Base-by-base conservation (phyloP, 2,797 vertebrate species). In the Sus cebifrons region DNA sequence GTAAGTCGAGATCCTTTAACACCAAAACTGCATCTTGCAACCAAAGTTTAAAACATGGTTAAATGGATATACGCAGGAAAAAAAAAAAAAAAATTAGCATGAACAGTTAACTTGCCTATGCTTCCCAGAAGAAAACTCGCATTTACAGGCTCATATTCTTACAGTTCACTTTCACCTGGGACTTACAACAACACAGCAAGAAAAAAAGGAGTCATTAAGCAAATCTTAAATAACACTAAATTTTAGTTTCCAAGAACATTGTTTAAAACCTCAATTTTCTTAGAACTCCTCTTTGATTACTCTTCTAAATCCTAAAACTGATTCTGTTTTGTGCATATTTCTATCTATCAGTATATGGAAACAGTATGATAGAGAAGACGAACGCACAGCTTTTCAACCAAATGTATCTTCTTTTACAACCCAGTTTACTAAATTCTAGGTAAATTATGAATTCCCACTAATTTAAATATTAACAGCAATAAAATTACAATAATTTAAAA, bases 101-200 rank as follows among this genome's bases (percentile, higher is more conserved):
- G 5, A 90, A 56, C 40, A 67, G 15, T 29, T 84, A 73, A 54
- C 8, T 27, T 70, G 4, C 78, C 52, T 32, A 49, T 20, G 20
- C 79, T 94, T 96, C 83, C 23, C 36, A 93, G 36, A 10, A 86
- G 49, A 49, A 27, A 81, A 15, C 21, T 83, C 36, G 3, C 6
- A 32, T 90, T 93, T 81, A 77, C 6, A n/a, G 21, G 32, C 27
- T 93, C 15, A 23, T 23, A 71, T 17, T 49, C 13, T 88, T 6
- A 70, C 1, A 60, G 27, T 56, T 84, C 10, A 60, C 29, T 60
- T 64, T 74, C 81, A 70, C 49, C 56, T 70, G 70, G 91, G 89
- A 86, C 29, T 64, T 62, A 86, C 49, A 95, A 84, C 49, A 95
- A 86, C 56, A 82, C n/a, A 94, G 54, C 64, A 95, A 83, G n/a